Conservation (phyloP, 1,140 invertebrate genomes). For the Ectropis grisescens region DNA sequence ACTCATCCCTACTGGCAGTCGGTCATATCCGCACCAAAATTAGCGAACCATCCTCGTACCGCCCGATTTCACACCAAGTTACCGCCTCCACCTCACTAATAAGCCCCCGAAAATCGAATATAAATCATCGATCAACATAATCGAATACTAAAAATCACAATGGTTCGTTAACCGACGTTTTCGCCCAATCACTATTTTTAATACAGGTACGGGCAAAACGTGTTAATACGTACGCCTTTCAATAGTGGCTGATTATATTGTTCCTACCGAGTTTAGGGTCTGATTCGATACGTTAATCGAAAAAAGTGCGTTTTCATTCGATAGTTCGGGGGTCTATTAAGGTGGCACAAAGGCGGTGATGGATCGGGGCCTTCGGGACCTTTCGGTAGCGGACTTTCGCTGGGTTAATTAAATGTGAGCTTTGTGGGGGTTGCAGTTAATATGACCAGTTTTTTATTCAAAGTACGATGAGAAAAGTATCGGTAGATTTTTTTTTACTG, state of each 20-base stretch:
- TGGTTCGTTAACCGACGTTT: conserved; percentile 45
- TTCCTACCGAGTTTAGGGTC: conserved; percentile 39
- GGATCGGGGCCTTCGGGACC: conserved; percentile 23
- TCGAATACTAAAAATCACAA: conserved; percentile 56
- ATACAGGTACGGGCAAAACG: conserved; percentile 29
- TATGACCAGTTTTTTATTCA: too few species aligned
- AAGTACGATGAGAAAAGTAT: too few species aligned
- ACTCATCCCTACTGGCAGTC: too few species aligned
- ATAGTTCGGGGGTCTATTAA: conserved; percentile 43
- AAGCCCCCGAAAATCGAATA: conserved; percentile 12
- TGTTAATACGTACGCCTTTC: conserved; percentile 19
- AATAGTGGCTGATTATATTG: conserved; percentile 67
- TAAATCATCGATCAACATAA: conserved; percentile 53
- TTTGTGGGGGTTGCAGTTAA: conserved; percentile 2
- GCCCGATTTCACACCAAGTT: conserved; percentile 18
- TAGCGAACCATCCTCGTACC: conserved; percentile 1
- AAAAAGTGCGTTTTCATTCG: conserved; percentile 50
- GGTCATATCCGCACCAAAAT: neutral
- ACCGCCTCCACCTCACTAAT: conserved; percentile 11
- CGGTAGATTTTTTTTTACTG: too few species aligned
- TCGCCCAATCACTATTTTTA: conserved; percentile 56
- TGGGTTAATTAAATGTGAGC: conserved; percentile 17
- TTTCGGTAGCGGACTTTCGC: too few species aligned
- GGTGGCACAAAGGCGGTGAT: conserved; percentile 37
- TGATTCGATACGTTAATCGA: conserved; percentile 57